Evolutionary conservation across 2,113 vertebrate species (phyloP).

Genomic region (Tenrec ecaudatus): DNA sequence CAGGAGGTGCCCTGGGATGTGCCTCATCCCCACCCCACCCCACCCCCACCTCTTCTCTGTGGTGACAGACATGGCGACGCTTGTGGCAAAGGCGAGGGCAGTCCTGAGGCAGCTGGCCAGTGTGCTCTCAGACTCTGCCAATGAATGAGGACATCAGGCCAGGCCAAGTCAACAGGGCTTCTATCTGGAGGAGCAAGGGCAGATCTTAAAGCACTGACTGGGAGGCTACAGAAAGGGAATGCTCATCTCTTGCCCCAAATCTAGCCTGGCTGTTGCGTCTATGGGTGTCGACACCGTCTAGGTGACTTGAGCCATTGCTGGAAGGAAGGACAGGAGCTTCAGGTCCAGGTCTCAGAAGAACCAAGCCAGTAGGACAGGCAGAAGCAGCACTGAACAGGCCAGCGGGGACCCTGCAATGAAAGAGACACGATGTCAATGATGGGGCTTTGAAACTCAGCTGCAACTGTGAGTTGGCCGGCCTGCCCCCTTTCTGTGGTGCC

Average conservation of each 20-base stretch:
- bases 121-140: background rate
- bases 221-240: background rate
- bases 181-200: background rate
- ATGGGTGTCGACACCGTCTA: background rate
- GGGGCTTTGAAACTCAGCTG: background rate
- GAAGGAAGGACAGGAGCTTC: background rate
- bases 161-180: background rate
- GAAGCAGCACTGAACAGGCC: conserved; percentile 41
- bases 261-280: background rate
- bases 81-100: background rate
- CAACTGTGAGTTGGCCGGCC: no score
- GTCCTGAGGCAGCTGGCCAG: background rate
- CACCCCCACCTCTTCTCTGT: background rate
- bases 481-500: background rate
- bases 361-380: conserved; percentile 62
- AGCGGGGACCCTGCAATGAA: conserved; percentile 74
- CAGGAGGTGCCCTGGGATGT: background rate
- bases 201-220: background rate
- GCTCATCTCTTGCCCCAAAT: background rate
- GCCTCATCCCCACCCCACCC: background rate
- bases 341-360: conserved; percentile 48
- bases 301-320: background rate
- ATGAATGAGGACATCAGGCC: conserved; percentile 4
- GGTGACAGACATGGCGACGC: background rate
- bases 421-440: conserved; percentile 5